Conservation (phyloP, 2,113 vertebrate species). For the human (Homo sapiens) region DNA sequence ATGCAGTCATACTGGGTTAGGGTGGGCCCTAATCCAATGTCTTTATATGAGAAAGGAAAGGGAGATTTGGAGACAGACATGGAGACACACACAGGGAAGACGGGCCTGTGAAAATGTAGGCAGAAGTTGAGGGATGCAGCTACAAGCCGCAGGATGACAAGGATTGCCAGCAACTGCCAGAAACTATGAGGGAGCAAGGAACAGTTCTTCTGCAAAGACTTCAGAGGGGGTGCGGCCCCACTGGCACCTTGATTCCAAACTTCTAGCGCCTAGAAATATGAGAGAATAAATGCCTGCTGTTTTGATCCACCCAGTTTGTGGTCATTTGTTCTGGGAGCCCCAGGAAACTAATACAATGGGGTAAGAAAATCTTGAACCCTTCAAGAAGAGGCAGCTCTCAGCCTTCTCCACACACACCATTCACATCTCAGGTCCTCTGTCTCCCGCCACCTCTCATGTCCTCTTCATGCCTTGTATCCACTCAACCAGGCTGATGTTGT, state of each 20-base stretch:
- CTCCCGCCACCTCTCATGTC: neutral
- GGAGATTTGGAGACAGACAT: neutral
- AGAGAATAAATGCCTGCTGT: neutral
- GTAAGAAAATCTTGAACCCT: neutral
- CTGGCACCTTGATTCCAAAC: neutral
- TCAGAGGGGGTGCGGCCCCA: neutral
- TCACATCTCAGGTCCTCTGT: neutral
- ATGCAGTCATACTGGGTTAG: too few relatives aligned
- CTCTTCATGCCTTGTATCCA: neutral
- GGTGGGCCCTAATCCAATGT: neutral
- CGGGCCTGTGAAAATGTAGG: neutral
- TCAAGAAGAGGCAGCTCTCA: neutral
- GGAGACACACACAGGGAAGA: neutral
- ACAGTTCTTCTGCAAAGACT: neutral
- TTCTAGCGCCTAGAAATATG: neutral
- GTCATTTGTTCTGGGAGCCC: fast-evolving
- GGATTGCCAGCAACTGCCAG: fast-evolving
- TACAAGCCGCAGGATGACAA: fast-evolving
- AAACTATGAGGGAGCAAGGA: too few relatives aligned
- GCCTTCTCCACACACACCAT: neutral
- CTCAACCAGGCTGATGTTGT: neutral
- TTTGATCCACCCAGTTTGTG: neutral
- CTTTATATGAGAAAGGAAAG: neutral
- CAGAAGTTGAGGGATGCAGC: fast-evolving
- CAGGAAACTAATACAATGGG: neutral